These are phyloP conservation scores for Cromileptes altivelis DNA, from an alignment of 2,113 vertebrate genomes.

Conservation along the genomic window DNA sequence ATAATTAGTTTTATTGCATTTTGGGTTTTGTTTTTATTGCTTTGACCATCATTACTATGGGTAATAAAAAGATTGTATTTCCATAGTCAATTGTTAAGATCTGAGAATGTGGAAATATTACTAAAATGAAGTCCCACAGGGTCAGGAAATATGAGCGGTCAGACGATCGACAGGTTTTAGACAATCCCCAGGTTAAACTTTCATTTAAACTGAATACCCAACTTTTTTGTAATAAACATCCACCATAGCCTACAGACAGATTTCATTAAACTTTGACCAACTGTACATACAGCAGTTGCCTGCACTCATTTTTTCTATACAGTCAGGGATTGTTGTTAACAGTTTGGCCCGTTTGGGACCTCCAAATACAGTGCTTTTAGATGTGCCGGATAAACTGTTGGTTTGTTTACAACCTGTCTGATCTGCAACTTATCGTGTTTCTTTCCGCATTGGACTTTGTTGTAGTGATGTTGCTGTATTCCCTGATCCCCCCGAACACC, in stretches of 20 bases:
- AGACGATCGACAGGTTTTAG: not conserved
- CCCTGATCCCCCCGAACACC: not conserved
- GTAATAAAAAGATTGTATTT: not conserved
- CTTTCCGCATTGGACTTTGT: not conserved
- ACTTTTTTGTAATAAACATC: not conserved
- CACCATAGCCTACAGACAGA: not conserved
- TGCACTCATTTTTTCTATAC: not conserved
- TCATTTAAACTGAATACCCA: not conserved
- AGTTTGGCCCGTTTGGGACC: not conserved
- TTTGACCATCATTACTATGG: not conserved
- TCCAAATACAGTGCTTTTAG: not conserved
- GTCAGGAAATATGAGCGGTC: not conserved
- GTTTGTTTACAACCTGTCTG: not conserved
- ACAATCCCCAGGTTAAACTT: not conserved
- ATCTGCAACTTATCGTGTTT: not conserved
- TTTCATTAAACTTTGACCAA: not conserved
- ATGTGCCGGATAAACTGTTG: not conserved
- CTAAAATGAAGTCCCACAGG: not conserved
- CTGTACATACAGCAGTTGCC: no score
- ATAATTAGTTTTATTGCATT: not conserved
- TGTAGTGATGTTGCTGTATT: not conserved
- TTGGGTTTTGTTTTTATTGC: not conserved
- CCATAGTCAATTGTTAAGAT: not conserved
- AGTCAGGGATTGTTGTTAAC: not conserved
- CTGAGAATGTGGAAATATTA: not conserved